Evolutionary conservation across 1,140 invertebrate genomes (phyloP).

Genomic region (Cataglyphis hispanica): DNA sequence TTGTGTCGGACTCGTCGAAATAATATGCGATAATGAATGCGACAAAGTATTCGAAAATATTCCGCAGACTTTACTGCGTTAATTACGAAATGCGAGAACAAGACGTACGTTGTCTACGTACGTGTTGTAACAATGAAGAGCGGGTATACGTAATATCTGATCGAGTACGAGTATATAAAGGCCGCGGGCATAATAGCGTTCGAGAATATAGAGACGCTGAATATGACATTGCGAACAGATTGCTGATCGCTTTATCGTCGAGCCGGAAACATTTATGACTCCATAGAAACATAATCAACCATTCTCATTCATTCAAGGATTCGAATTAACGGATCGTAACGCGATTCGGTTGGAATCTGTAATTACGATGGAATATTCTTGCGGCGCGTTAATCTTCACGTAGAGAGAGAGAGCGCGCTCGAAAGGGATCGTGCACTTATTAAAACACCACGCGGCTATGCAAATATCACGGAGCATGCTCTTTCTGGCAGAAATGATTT

Average conservation of each 20-base stretch:
- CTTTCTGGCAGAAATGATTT: constrained; percentile 53
- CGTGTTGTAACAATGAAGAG: constrained; percentile 44
- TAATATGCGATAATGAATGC: not conserved
- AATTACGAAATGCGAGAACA: constrained; percentile 14
- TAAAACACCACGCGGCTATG: constrained; percentile 39
- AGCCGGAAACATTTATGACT: constrained; percentile 27
- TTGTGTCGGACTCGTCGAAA: not conserved
- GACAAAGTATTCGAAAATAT: not conserved
- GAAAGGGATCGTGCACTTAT: constrained; percentile 21
- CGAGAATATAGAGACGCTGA: constrained; percentile 22
- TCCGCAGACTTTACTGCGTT: constrained; percentile 4
- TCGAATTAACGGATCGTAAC: constrained; percentile 41
- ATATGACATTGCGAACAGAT: constrained; percentile 42
- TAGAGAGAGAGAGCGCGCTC: constrained; percentile 1
- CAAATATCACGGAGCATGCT: constrained; percentile 34
- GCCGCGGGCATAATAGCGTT: constrained; percentile 35
- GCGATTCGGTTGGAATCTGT: constrained; percentile 11
- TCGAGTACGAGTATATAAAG: constrained; percentile 6
- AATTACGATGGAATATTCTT: constrained; percentile 17
- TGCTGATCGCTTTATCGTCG: constrained; percentile 46
- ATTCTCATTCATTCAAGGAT: constrained; percentile 43
- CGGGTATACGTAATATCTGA: constrained; percentile 36
- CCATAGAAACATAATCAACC: constrained; percentile 16
- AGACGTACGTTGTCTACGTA: constrained; percentile 38
- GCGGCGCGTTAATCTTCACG: not conserved